phyloP scores from a whole-genome alignment of 2,888 invertebrate genomes.

The Hydrotaea diabolus region DNA sequence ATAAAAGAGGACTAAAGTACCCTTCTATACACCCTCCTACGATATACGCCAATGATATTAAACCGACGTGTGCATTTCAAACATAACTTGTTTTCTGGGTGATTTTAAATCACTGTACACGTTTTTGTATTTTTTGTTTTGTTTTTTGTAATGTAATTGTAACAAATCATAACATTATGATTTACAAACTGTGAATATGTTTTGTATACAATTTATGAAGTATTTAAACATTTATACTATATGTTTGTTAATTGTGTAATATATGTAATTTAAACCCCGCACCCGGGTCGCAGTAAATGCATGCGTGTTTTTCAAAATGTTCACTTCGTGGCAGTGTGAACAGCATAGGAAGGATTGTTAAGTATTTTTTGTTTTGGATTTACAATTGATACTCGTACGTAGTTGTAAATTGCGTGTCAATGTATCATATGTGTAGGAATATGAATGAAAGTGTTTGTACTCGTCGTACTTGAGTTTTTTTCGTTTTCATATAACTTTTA shows the following conservation, averaged over 20 bases:
- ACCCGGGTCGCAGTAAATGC: slow-evolving; percentile 1
- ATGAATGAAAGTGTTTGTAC: slow-evolving; percentile 9
- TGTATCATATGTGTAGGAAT: slow-evolving; percentile 32
- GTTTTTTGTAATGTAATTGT: slow-evolving; percentile 34
- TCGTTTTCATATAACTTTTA: background rate
- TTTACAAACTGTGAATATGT: slow-evolving; percentile 58
- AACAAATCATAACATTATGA: slow-evolving; percentile 53
- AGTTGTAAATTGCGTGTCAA: slow-evolving; percentile 58
- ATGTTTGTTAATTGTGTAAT: slow-evolving; percentile 23
- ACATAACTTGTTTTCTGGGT: background rate
- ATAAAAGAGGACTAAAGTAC: too few relatives aligned
- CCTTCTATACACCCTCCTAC: too few relatives aligned
- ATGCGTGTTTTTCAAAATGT: slow-evolving; percentile 51
- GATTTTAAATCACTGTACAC: too few relatives aligned
- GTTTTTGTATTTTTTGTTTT: slow-evolving; percentile 13
- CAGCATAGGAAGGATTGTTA: slow-evolving; percentile 5
- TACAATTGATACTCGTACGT: too few relatives aligned
- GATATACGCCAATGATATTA: too few relatives aligned
- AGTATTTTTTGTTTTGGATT: slow-evolving; percentile 39
- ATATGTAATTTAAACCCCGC: slow-evolving; percentile 34
- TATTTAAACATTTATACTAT: slow-evolving; percentile 45
- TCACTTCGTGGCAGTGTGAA: slow-evolving; percentile 1
- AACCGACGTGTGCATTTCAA: too few relatives aligned
- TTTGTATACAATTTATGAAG: slow-evolving; percentile 32
- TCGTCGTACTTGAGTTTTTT: background rate